These are phyloP conservation scores for Apotomis capreana DNA, from an alignment of 2,888 invertebrate genomes.

Conservation along the genomic window DNA sequence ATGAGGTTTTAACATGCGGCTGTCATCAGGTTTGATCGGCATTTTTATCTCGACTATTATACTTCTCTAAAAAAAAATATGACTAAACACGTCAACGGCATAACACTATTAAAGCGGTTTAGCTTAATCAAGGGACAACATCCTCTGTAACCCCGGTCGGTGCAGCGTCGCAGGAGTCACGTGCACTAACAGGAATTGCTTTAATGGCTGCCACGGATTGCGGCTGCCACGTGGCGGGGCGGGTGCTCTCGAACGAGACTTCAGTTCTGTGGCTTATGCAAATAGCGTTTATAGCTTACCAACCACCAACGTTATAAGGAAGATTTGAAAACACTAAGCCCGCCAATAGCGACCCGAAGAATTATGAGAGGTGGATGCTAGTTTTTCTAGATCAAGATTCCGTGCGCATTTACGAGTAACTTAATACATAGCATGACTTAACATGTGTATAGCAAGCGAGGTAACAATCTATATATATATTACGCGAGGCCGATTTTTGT, in stretches of 20 bases:
- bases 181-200: conserved; percentile 45
- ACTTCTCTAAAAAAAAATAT: conserved; percentile 16
- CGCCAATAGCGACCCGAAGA: conserved; percentile 13
- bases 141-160: conserved; percentile 19
- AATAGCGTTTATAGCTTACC: conserved; percentile 67
- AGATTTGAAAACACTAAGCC: conserved; percentile 49
- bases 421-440: conserved; percentile 31
- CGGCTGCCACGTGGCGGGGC: conserved; percentile 54
- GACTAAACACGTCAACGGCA: conserved; percentile 14
- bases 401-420: conserved; percentile 19
- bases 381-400: conserved; percentile 27
- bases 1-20: neutral
- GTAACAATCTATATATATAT: too few relatives aligned
- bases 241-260: conserved; percentile 51
- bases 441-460: conserved; percentile 28
- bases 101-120: conserved; percentile 25
- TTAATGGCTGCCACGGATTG: conserved; percentile 41
- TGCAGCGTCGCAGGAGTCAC: conserved; percentile 41
- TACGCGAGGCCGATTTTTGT: too few relatives aligned
- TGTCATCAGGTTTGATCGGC: neutral
- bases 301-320: conserved; percentile 55
- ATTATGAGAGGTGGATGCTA: conserved; percentile 4
- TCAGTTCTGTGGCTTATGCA: conserved; percentile 71
- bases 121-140: conserved; percentile 34
- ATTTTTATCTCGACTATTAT: conserved; percentile 2